Base-by-base conservation (phyloP, 2,888 invertebrate genomes). In the Leptura quadrifasciata region DNA sequence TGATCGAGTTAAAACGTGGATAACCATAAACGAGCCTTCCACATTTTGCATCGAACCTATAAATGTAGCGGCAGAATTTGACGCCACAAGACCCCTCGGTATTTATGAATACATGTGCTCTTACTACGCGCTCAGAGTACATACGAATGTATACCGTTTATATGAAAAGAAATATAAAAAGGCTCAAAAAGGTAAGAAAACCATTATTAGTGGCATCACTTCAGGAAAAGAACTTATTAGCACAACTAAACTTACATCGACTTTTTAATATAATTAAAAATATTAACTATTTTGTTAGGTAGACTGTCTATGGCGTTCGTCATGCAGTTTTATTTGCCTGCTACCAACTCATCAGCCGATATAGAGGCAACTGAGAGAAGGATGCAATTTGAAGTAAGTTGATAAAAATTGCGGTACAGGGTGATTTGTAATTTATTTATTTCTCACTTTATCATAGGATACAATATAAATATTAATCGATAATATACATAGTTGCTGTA, bases 91-190 rank as follows among this genome's bases (percentile, higher is more conserved):
- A 2, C 78, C 76, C 12, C 31, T 35, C 2, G 93, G 93, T 0
- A 86, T 91, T 31, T 91, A 91, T 8, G 91, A 91, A 78, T 94
- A 94, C 83, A 80, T 92, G 78, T 93, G 93, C 67, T 91, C 89
- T 0, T 93, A 93, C 82, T 93, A 92, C 76, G 88, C 93, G 52
- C 88, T 95, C 5, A 85, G 91, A 63, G 93, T 94, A 0, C 94
- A 95, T 82, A 94, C 91, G 0, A 90, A 88, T 82, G 92, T 91
- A 0, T 95, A 93, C 83, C 89, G 90, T 3, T 84, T 93, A 83
- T 93, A 92, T 80, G 85, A 93, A 63, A 88, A 90, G 2, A 90
- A 91, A 10, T 94, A 92, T 86, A 90, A 91, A 75, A 79, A 89
- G 0, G 82, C 75, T 1, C 93, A 93, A 84, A 89, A 91, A 75